phyloP scores from a whole-genome alignment of 2,888 invertebrate species.

The Trissolcus brochymenae region DNA sequence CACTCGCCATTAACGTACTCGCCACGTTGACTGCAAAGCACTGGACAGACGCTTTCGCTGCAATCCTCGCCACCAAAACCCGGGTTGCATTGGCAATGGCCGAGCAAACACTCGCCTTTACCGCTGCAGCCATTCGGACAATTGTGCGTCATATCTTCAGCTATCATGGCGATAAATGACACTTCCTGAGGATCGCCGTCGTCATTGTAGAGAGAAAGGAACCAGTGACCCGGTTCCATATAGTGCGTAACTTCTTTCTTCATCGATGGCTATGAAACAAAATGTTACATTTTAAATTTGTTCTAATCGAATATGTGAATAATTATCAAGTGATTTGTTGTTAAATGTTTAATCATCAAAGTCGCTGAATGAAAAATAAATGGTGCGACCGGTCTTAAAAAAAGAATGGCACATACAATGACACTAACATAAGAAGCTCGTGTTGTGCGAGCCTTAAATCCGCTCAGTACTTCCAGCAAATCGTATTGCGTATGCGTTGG shows the following conservation, averaged over 20 bases:
- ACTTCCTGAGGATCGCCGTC: conserved; percentile 93
- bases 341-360: neutral
- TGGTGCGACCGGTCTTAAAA: conserved; percentile 30
- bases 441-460: conserved; percentile 90
- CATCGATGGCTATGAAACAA: conserved; percentile 83
- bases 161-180: conserved; percentile 88
- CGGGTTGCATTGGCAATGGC: conserved; percentile 96
- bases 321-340: neutral
- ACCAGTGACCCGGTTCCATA: conserved; percentile 98
- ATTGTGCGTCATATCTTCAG: conserved; percentile 95
- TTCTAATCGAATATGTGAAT: neutral
- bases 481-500: conserved; percentile 98
- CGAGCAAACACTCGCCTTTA: conserved; percentile 96
- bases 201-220: conserved; percentile 96
- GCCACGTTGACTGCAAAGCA: conserved; percentile 96
- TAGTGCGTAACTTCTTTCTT: conserved; percentile 95
- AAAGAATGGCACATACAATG: conserved; percentile 67
- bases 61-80: conserved; percentile 98
- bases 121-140: conserved; percentile 98
- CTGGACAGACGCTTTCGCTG: conserved; percentile 97
- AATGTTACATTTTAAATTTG: too few relatives aligned
- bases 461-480: conserved; percentile 93
- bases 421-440: conserved; percentile 91
- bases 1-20: conserved; percentile 98
- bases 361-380: conserved; percentile 29